These are phyloP conservation scores for Pachydiplax longipennis DNA, from an alignment of 2,888 invertebrate species.

Conservation along the genomic window DNA sequence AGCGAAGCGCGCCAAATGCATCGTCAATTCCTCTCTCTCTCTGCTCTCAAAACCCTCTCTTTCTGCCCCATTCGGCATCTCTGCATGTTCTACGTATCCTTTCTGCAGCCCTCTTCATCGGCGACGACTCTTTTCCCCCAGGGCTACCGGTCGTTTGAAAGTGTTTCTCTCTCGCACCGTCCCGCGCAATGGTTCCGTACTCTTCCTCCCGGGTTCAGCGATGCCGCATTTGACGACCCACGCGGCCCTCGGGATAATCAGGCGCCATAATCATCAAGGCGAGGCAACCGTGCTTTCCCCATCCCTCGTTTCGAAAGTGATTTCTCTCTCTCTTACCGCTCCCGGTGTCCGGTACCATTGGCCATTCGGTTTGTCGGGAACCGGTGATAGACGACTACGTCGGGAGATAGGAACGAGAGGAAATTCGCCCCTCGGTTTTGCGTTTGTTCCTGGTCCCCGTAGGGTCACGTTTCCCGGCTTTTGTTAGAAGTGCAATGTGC, in stretches of 20 bases:
- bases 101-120: not conserved
- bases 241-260: slow-evolving; percentile 11
- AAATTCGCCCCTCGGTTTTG: slow-evolving; percentile 17
- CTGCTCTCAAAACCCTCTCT: not conserved
- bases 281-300: not conserved
- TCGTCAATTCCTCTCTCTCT: not conserved
- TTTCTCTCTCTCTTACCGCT: not conserved
- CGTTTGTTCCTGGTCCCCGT: slow-evolving; percentile 13
- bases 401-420: slow-evolving; percentile 3
- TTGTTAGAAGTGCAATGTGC: slow-evolving; percentile 2
- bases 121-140: not conserved
- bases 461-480: slow-evolving; percentile 21
- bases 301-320: not conserved
- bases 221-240: not conserved
- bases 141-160: not conserved
- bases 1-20: slow-evolving; percentile 20
- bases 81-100: not conserved
- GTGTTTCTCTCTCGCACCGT: not conserved
- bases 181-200: not conserved
- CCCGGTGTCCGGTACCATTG: not conserved
- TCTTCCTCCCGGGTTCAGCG: not conserved
- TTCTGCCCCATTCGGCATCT: not conserved
- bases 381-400: not conserved
- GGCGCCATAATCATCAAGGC: slow-evolving; percentile 15
- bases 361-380: slow-evolving; percentile 37